Percentiles rank a stretch among this genome's conserved stretches.
Conservation (phyloP, 2,113 vertebrate genomes). For the Chunga burmeisteri region DNA sequence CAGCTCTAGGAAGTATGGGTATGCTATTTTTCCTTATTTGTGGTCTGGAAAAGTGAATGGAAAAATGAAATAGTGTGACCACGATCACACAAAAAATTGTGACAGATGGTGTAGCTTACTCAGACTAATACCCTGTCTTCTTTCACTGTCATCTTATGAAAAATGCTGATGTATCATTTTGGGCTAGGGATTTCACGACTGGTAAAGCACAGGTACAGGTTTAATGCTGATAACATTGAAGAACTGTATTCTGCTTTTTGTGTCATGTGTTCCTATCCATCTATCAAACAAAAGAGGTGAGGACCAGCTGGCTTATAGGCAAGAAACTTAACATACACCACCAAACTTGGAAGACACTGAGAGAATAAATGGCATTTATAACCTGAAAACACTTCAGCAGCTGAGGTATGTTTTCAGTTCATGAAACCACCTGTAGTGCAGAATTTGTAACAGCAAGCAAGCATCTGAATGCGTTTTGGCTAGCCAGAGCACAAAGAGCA, state of each 20-base stretch:
- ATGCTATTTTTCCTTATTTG: background rate
- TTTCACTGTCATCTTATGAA: background rate
- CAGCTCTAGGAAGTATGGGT: background rate
- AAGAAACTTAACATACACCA: background rate
- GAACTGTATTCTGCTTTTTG: background rate
- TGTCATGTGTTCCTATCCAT: background rate
- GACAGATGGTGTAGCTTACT: background rate
- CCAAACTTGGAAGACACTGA: background rate
- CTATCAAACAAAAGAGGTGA: background rate
- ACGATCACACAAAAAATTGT: background rate
- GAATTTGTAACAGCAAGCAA: background rate
- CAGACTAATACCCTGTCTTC: background rate
- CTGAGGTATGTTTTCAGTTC: background rate
- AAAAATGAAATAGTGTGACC: background rate
- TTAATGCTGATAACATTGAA: background rate
- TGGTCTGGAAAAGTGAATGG: background rate
- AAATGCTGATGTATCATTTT: background rate
- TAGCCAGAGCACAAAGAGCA: background rate
- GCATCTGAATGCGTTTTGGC: fast-evolving
- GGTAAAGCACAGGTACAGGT: background rate
- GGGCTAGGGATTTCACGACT: background rate
- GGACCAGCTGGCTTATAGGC: background rate
- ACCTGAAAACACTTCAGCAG: background rate
- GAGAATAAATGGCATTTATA: background rate
- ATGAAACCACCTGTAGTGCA: background rate